Percentiles rank a stretch among this genome's conserved stretches.
Evolutionary conservation across 1,140 invertebrate genomes (phyloP).

Genomic region (Lineus longissimus): DNA sequence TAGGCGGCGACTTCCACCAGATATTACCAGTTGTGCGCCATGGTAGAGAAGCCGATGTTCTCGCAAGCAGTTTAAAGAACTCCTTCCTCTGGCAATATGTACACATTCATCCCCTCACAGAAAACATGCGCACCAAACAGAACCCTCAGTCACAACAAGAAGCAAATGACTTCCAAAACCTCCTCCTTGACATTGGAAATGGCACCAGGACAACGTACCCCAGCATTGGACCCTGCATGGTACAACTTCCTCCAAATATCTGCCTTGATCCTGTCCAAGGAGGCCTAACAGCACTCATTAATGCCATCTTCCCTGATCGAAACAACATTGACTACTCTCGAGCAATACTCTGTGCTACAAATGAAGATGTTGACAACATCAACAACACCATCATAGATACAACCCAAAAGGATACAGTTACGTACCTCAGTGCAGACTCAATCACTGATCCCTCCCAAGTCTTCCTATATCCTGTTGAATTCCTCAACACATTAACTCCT

Average conservation of each 20-base stretch:
- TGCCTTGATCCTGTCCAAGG: not conserved
- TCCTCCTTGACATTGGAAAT: not conserved
- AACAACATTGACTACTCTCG: not conserved
- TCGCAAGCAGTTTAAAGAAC: not conserved
- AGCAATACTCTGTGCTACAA: not conserved
- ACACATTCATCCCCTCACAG: not conserved
- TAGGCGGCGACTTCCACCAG: constrained; percentile 20
- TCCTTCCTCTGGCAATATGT: constrained; percentile 1
- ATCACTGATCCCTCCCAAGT: not conserved
- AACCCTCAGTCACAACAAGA: no score
- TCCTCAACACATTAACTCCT: constrained; percentile 41
- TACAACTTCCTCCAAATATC: not conserved
- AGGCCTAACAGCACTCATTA: not conserved
- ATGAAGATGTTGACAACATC: not conserved
- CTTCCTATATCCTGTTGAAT: constrained; percentile 46
- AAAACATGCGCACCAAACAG: not conserved
- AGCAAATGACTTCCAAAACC: not conserved
- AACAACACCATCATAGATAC: not conserved
- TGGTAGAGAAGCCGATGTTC: constrained; percentile 11
- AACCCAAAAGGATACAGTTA: not conserved
- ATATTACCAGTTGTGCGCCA: constrained; percentile 15
- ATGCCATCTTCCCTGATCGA: not conserved
- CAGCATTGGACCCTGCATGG: not conserved
- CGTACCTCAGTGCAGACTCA: not conserved
- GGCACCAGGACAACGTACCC: not conserved